Conservation (phyloP, 37 sponge, comb jelly and placozoan species). For the Eunapius fragilis region DNA sequence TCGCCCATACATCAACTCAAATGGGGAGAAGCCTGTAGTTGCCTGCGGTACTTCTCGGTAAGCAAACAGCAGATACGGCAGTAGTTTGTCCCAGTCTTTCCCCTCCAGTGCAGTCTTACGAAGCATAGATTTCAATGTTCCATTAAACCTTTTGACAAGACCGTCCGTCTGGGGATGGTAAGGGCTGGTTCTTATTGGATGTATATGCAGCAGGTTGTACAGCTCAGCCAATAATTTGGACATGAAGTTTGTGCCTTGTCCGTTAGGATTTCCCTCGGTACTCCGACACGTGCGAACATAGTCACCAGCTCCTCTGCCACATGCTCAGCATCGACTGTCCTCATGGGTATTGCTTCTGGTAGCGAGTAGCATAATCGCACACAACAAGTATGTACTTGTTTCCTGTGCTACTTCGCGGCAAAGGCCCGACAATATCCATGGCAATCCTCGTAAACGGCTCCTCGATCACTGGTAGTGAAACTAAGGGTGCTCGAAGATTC, state of each 20-base stretch:
- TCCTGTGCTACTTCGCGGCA: slow-evolving; percentile 11
- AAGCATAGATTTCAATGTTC: no score
- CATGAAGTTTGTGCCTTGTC: slow-evolving; percentile 45
- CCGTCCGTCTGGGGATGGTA: no score
- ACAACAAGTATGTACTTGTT: slow-evolving; percentile 28
- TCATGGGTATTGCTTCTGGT: slow-evolving; percentile 29
- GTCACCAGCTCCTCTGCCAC: slow-evolving; percentile 31
- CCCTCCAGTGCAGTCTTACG: no score
- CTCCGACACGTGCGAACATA: slow-evolving; percentile 25
- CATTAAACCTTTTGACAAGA: no score
- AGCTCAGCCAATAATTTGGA: slow-evolving; percentile 5
- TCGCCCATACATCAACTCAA: background rate
- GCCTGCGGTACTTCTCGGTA: no score
- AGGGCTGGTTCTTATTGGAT: no score
- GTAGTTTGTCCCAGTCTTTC: no score
- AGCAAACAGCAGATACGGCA: no score
- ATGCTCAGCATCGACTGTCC: slow-evolving; percentile 31
- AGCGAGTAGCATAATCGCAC: slow-evolving; percentile 40
- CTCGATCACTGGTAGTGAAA: slow-evolving; percentile 28
- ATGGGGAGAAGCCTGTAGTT: no score
- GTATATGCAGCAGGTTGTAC: slow-evolving; percentile 9
- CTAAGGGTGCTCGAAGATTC: slow-evolving; percentile 10
- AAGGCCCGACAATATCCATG: slow-evolving; percentile 36
- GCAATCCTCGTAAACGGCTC: slow-evolving; percentile 36
- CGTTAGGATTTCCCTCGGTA: slow-evolving; percentile 20